Conservation (phyloP, 2,888 invertebrate species). For the Tipula lateralis region DNA sequence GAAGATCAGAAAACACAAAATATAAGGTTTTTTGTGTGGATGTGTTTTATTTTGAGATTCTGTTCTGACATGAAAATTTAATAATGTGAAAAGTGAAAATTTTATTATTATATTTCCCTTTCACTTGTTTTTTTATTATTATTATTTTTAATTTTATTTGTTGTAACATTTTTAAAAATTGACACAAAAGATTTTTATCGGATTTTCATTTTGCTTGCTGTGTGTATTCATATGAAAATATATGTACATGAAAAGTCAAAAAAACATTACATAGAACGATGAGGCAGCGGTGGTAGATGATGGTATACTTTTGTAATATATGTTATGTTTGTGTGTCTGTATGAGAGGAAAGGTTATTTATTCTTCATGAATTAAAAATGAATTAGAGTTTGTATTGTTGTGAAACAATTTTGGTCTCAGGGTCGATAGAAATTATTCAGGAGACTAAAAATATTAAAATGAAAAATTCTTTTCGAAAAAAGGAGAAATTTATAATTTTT, state of each 20-base stretch:
- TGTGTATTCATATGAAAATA: not conserved
- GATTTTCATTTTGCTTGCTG: not conserved
- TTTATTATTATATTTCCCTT: not conserved
- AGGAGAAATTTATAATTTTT: no score
- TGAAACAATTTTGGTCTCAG: not conserved
- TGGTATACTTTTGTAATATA: not conserved
- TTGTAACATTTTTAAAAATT: conserved; percentile 3
- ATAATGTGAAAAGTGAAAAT: conserved; percentile 19
- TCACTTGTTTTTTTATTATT: not conserved
- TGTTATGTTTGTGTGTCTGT: not conserved
- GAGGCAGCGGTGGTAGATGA: not conserved
- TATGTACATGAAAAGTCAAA: not conserved
- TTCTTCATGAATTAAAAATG: not conserved
- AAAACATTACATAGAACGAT: not conserved
- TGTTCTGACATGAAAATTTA: not conserved
- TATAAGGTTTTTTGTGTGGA: not conserved
- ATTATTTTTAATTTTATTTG: not conserved
- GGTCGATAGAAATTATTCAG: not conserved
- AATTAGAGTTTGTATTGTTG: not conserved
- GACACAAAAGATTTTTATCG: conserved; percentile 7
- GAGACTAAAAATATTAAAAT: not conserved
- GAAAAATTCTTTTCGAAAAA: not conserved
- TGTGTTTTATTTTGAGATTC: not conserved
- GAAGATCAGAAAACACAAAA: not conserved
- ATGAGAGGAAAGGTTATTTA: not conserved